These are phyloP conservation scores for Diploptera punctata DNA, from an alignment of 2,888 invertebrate genomes.

Conservation along the genomic window DNA sequence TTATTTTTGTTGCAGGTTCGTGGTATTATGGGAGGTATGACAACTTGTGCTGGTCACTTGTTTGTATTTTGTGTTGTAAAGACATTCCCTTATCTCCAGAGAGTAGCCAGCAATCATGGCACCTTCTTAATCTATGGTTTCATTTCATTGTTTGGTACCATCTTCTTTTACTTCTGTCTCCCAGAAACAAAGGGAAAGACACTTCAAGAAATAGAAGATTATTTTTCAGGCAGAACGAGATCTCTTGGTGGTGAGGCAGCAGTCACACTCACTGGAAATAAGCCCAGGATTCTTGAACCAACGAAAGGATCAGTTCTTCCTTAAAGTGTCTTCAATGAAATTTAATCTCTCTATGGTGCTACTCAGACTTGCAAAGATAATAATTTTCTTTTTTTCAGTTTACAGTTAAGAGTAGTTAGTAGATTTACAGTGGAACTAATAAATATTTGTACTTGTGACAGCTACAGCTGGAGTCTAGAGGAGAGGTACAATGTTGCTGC, in stretches of 20 bases:
- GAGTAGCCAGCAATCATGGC: constrained; percentile 62
- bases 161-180: constrained; percentile 69
- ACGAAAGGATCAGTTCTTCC: constrained; percentile 51
- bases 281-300: constrained; percentile 48
- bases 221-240: constrained; percentile 68
- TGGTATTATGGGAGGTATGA: constrained; percentile 70
- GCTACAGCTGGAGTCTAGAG: too few species aligned
- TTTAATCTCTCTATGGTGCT: background rate
- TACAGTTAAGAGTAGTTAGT: too few species aligned
- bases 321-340: constrained; percentile 33
- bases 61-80: constrained; percentile 73
- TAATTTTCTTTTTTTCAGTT: too few species aligned
- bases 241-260: constrained; percentile 49
- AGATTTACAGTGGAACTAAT: too few species aligned
- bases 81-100: constrained; percentile 65
- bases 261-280: constrained; percentile 41
- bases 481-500: too few species aligned
- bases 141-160: constrained; percentile 53
- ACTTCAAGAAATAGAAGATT: constrained; percentile 74
- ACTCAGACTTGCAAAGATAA: background rate
- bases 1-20: constrained; percentile 59
- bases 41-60: constrained; percentile 68
- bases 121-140: constrained; percentile 67
- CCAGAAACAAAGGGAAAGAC: constrained; percentile 73
- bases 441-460: too few species aligned